phyloP scores from a whole-genome alignment of 2,797 vertebrate species.

The Merluccius polli region DNA sequence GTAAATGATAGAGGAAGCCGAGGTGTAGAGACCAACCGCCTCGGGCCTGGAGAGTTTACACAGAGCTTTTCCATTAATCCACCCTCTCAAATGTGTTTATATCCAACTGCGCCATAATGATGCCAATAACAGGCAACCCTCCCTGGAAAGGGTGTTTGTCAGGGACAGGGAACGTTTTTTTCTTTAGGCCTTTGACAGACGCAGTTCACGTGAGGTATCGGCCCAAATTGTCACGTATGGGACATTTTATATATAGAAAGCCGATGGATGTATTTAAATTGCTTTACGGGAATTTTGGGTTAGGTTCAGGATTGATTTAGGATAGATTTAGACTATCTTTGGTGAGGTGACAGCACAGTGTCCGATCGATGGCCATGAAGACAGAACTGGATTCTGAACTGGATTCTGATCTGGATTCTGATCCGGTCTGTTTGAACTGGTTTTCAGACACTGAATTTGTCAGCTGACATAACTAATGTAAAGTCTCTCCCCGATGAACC shows the following conservation, averaged over 20 bases:
- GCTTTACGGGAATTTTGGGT: background rate
- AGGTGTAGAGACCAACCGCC: slow-evolving; percentile 70
- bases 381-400: background rate
- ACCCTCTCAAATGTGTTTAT: slow-evolving; percentile 53
- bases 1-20: slow-evolving; percentile 73
- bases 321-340: background rate
- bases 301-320: background rate
- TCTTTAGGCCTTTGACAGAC: slow-evolving; percentile 31
- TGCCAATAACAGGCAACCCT: slow-evolving; percentile 55
- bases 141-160: slow-evolving; percentile 31
- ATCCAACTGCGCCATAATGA: slow-evolving; percentile 46
- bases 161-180: slow-evolving; percentile 28
- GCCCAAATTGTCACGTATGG: background rate
- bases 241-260: background rate
- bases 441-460: background rate
- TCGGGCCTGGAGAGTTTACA: slow-evolving; percentile 77
- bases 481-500: background rate
- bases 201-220: background rate
- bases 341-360: too few relatives aligned
- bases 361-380: too few relatives aligned
- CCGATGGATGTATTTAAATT: background rate
- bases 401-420: background rate
- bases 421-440: background rate
- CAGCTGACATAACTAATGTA: background rate
- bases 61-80: slow-evolving; percentile 68